Conservation (phyloP, 2,888 invertebrate genomes). For the Chymomyza procnemis region DNA sequence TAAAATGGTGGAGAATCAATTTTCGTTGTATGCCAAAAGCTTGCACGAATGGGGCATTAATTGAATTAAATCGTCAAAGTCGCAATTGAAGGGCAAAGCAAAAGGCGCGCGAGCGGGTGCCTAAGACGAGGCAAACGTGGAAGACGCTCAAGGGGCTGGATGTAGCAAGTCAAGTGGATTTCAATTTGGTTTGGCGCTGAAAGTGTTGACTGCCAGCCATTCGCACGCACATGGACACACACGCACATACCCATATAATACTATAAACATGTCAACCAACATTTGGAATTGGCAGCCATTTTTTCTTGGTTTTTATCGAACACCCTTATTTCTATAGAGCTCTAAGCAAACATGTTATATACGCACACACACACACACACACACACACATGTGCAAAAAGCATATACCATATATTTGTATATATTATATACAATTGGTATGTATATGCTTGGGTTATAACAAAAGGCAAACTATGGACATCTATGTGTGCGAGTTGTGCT, state of each 20-base stretch:
- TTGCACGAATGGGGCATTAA: slow-evolving; percentile 57
- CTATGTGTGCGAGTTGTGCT: slow-evolving; percentile 40
- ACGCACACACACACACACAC: slow-evolving; percentile 20
- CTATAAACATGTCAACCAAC: slow-evolving; percentile 44
- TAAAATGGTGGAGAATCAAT: slow-evolving; percentile 50
- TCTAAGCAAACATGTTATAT: slow-evolving; percentile 33
- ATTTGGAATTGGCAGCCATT: slow-evolving; percentile 65
- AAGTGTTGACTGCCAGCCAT: slow-evolving; percentile 71
- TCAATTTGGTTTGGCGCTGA: slow-evolving; percentile 56
- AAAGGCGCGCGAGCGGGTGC: slow-evolving; percentile 19
- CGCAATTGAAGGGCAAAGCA: slow-evolving; percentile 27
- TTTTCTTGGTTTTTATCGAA: slow-evolving; percentile 51
- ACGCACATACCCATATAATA: background rate
- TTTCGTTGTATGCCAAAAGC: slow-evolving; percentile 51
- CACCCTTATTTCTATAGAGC: slow-evolving; percentile 61
- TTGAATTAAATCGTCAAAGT: slow-evolving; percentile 68
- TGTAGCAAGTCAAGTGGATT: slow-evolving; percentile 61
- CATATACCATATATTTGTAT: slow-evolving; percentile 61
- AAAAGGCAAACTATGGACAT: slow-evolving; percentile 61
- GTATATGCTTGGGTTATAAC: slow-evolving; percentile 16
- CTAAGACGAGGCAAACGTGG: background rate
- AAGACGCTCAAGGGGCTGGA: slow-evolving; percentile 24
- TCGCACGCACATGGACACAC: background rate
- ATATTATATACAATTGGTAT: slow-evolving; percentile 19
- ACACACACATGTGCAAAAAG: slow-evolving; percentile 38